Base-by-base conservation (phyloP, 1,140 invertebrate species). In the Trissolcus basalis region DNA sequence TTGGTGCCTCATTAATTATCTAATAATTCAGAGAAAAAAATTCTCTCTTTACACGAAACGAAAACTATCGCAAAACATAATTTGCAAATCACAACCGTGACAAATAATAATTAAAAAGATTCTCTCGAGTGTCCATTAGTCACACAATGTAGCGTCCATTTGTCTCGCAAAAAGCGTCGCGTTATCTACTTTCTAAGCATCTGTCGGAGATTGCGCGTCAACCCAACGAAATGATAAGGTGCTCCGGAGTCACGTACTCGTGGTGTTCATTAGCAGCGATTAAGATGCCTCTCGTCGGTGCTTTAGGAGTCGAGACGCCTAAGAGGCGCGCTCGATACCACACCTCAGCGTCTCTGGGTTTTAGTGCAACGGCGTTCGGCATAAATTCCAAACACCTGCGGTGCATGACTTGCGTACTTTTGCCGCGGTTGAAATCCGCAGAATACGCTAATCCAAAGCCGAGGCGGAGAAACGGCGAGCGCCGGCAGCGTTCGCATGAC, bases 181-280 rank as follows among this genome's bases (percentile, higher is more conserved):
- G 55, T 65, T 73, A 60, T 65, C 54, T 43, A 64, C 59, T 75
- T 69, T 75, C 72, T 69, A 75, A 75, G 59, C 64, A 47, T 39
- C 47, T 56, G 13, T n/a, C 12, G 10, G 19, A 35, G 51, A 39
- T 58, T 51, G 71, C 61, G 65, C 16, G 9, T 43, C 19, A n/a
- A 9, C 16, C 1, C 43, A 32, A 60, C 53, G 69, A 71, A 75
- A 77, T 58, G 43, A 27, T 27, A 72, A 70, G 68, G 64, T 50
- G 75, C 78, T 77, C 49, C 63, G 50, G 68, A 77, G 74, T 80
- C 75, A 74, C 69, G 70, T 67, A 72, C 41, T 63, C 56, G 51
- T 54, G 76, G 67, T 76, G 81, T 84, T 87, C 81, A 83, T 85
- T 84, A 83, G 77, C 74, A 64, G 60, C 74, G 76, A 85, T 85